Percentiles rank a stretch among this genome's conserved stretches.
Evolutionary conservation across 2,888 invertebrate genomes (phyloP).

Genomic region (Macrostomum cliftonense): DNA sequence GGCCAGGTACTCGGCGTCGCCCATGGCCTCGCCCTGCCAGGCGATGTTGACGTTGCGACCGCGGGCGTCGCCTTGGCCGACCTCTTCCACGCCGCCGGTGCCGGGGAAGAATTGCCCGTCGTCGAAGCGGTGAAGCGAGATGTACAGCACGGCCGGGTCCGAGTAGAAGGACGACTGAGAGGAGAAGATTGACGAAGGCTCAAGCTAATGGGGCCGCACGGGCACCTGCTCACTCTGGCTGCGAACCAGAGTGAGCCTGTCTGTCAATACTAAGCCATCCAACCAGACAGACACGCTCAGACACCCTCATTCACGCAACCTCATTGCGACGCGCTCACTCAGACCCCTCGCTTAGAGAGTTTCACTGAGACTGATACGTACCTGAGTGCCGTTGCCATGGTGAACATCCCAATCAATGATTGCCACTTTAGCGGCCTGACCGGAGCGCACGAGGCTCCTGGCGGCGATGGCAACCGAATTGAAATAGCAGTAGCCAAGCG

Average conservation of each 20-base stretch:
- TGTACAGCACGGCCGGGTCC: constrained; percentile 75
- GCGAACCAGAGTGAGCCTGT: no score
- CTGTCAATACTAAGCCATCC: no score
- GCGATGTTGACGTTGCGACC: constrained; percentile 69
- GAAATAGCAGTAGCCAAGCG: constrained; percentile 99
- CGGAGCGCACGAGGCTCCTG: constrained; percentile 47
- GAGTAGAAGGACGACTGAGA: constrained; percentile 73
- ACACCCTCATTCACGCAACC: no score
- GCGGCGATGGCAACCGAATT: constrained; percentile 92
- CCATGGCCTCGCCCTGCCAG: constrained; percentile 80
- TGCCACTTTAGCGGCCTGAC: constrained; percentile 32
- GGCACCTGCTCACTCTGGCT: no score
- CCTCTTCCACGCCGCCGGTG: constrained; percentile 78
- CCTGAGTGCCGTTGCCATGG: constrained; percentile 94
- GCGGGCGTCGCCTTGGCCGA: constrained; percentile 62
- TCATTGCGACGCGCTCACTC: no score
- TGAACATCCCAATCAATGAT: constrained; percentile 98
- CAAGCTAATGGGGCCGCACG: no score
- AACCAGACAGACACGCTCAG: no score
- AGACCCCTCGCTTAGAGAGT: no score
- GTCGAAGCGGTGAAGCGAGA: constrained; percentile 95
- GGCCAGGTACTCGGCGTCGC: constrained; percentile 79
- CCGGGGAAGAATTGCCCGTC: constrained; percentile 99
- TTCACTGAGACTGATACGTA: no score
- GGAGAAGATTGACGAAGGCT: no score